phyloP scores from a whole-genome alignment of 2,888 invertebrate species.

The Volucella inflata region DNA sequence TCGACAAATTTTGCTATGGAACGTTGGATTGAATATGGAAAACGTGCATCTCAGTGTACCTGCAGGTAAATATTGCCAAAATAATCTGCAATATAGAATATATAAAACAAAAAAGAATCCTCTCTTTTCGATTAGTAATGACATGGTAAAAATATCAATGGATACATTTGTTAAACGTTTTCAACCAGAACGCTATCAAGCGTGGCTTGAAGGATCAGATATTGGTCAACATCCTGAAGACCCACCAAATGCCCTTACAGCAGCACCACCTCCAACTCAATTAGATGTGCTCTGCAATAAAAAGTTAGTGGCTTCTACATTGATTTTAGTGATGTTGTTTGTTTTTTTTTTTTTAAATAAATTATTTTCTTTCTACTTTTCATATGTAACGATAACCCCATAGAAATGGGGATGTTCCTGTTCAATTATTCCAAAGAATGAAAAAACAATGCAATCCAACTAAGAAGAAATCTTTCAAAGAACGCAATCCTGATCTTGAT shows the following conservation, averaged over 20 bases:
- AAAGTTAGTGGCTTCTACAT: slow-evolving; percentile 86
- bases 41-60: slow-evolving; percentile 93
- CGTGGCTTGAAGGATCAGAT: slow-evolving; percentile 96
- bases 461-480: slow-evolving; percentile 83
- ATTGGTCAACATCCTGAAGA: slow-evolving; percentile 97
- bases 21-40: slow-evolving; percentile 99
- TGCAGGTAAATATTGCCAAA: slow-evolving; percentile 85
- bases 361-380: slow-evolving; percentile 72
- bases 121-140: slow-evolving; percentile 86
- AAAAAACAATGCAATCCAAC: slow-evolving; percentile 83
- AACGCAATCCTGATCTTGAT: slow-evolving; percentile 84
- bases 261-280: slow-evolving; percentile 92
- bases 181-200: slow-evolving; percentile 93
- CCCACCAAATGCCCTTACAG: slow-evolving; percentile 87
- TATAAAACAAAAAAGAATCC: background rate
- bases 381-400: slow-evolving; percentile 88
- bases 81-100: background rate
- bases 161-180: slow-evolving; percentile 98
- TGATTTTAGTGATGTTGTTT: background rate
- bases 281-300: slow-evolving; percentile 92
- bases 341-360: slow-evolving; percentile 48
- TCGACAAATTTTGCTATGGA: slow-evolving; percentile 99
- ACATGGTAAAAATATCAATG: slow-evolving; percentile 99
- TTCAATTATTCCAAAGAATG: slow-evolving; percentile 81
- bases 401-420: slow-evolving; percentile 78